These are phyloP conservation scores for Porites lutea DNA, from an alignment of 64 coral and sea anemone genomes.

Conservation along the genomic window DNA sequence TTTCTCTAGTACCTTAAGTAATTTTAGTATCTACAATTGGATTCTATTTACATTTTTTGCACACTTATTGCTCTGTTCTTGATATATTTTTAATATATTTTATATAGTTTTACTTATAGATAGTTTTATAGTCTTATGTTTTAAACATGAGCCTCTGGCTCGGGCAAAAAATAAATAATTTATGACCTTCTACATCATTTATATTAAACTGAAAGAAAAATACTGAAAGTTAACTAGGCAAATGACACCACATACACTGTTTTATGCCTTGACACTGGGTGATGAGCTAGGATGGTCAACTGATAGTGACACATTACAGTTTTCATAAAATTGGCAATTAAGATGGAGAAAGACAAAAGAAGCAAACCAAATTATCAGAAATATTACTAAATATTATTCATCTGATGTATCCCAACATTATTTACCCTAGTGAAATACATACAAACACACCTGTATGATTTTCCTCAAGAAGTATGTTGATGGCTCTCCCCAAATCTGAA, in stretches of 20 bases:
- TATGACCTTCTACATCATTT: too few species aligned
- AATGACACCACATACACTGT: constrained; percentile 25
- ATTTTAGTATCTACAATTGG: too few species aligned
- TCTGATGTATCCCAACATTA: constrained; percentile 28
- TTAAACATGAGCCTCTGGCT: constrained; percentile 6
- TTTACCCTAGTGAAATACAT: constrained; percentile 4
- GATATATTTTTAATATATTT: neutral
- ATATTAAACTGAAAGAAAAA: too few species aligned
- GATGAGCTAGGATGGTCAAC: constrained; percentile 23
- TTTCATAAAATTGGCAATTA: constrained; percentile 8
- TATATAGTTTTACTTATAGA: neutral
- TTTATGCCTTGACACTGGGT: constrained; percentile 9
- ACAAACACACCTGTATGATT: constrained; percentile 36
- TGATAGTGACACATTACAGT: constrained; percentile 16
- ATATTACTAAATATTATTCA: neutral
- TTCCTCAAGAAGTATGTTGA: constrained; percentile 29
- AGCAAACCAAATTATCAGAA: too few species aligned
- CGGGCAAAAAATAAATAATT: neutral
- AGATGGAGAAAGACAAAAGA: neutral
- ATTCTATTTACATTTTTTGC: too few species aligned
- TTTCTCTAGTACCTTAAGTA: too few species aligned
- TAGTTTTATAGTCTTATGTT: constrained; percentile 4
- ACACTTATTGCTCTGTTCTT: neutral
- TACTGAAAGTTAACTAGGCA: neutral
- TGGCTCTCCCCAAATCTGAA: constrained; percentile 19